Evolutionary conservation across 2,113 vertebrate species (phyloP).

Genomic region (Benitochromis conjunctus): DNA sequence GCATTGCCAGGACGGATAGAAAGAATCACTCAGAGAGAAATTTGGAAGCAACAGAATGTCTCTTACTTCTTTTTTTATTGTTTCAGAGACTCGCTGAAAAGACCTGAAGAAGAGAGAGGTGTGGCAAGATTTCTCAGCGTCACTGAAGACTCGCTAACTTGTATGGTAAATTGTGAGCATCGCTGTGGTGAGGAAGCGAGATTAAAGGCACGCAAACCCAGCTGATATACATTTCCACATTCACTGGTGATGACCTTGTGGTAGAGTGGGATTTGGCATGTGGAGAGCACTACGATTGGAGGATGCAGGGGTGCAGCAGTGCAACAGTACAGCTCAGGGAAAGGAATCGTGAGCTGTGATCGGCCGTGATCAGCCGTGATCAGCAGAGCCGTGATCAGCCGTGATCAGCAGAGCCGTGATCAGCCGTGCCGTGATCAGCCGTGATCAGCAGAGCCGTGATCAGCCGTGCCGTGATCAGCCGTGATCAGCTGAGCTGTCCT

Average conservation of each 20-base stretch:
- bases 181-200: rapidly evolving
- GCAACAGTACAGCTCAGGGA: background rate
- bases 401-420: too few species aligned
- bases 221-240: background rate
- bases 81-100: background rate
- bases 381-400: too few species aligned
- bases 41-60: background rate
- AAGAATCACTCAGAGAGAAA: background rate
- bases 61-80: background rate
- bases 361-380: too few species aligned
- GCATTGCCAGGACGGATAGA: background rate
- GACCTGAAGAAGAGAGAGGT: background rate
- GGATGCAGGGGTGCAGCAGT: background rate
- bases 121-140: background rate
- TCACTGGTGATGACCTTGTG: rapidly evolving
- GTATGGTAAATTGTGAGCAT: background rate
- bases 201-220: background rate
- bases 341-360: background rate
- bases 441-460: too few species aligned
- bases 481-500: rapidly evolving
- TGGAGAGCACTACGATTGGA: background rate
- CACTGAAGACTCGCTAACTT: background rate
- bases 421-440: too few species aligned
- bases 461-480: too few species aligned
- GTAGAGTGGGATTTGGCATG: background rate